These are phyloP conservation scores for Kryptopterus vitreolus DNA, from an alignment of 2,797 vertebrate genomes.

Conservation along the genomic window DNA sequence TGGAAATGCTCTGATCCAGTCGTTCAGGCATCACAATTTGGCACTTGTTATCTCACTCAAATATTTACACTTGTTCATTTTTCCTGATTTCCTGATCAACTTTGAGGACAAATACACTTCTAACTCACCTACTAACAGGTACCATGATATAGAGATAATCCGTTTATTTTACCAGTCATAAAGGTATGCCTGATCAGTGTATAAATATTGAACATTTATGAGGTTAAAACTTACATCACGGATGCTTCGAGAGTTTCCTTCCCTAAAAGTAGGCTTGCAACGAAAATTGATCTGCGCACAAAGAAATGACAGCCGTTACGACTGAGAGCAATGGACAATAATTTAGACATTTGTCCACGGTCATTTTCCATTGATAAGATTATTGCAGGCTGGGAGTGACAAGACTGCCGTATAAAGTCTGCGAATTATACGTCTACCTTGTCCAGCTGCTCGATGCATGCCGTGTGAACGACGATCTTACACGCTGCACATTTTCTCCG, in stretches of 20 bases:
- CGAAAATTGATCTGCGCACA: constrained; percentile 91
- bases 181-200: too few species aligned
- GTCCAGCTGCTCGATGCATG: constrained; percentile 93
- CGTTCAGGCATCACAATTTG: too few species aligned
- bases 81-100: too few species aligned
- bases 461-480: constrained; percentile 93
- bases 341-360: neutral
- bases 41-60: too few species aligned
- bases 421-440: constrained; percentile 75
- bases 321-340: neutral
- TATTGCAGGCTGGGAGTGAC: neutral
- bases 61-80: too few species aligned
- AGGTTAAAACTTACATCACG: constrained; percentile 83
- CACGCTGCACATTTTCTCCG: constrained; percentile 94
- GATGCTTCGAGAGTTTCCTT: constrained; percentile 88
- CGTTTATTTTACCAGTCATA: too few species aligned
- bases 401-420: neutral
- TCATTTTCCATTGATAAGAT: neutral
- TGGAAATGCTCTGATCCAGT: too few species aligned
- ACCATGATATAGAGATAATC: too few species aligned
- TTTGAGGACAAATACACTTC: too few species aligned
- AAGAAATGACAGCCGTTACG: constrained; percentile 41
- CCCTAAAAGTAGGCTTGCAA: constrained; percentile 95
- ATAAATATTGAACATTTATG: too few species aligned
- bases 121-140: too few species aligned